A percentile compares a stretch with the other conserved stretches of the same genome.
Evolutionary conservation across 2,888 invertebrate genomes (phyloP).

Genomic region (Harmothoe impar): DNA sequence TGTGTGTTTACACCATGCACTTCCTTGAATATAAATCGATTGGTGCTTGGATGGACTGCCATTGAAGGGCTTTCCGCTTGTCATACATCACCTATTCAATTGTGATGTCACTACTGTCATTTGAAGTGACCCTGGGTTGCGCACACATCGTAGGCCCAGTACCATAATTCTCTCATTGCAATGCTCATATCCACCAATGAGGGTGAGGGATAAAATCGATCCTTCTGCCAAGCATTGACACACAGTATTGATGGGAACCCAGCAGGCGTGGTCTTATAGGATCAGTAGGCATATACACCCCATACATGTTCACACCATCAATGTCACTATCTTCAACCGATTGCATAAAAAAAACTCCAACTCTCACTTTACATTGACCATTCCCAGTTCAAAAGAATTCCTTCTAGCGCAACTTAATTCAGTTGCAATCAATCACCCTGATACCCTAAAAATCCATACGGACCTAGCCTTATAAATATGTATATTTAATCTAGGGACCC

Average conservation of each 20-base stretch:
- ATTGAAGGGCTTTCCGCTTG: background rate
- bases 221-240: background rate
- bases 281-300: background rate
- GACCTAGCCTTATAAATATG: too few relatives aligned
- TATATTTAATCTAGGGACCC: too few relatives aligned
- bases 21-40: slow-evolving; percentile 22
- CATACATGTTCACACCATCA: background rate
- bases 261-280: background rate
- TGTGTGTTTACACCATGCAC: background rate
- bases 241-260: background rate
- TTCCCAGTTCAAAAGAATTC: too few relatives aligned
- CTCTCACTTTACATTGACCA: too few relatives aligned
- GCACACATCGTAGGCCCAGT: too few relatives aligned
- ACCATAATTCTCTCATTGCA: slow-evolving; percentile 4
- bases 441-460: too few relatives aligned
- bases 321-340: too few relatives aligned
- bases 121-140: background rate
- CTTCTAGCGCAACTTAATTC: too few relatives aligned
- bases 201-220: slow-evolving; percentile 21
- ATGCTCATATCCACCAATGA: background rate
- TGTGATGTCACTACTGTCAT: background rate
- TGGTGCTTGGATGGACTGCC: background rate
- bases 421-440: too few relatives aligned
- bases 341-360: too few relatives aligned
- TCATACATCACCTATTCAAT: slow-evolving; percentile 13